A percentile compares a stretch with the other conserved stretches of the same genome.
These are phyloP conservation scores for Tonatia bakeri DNA, from an alignment of 2,113 vertebrate genomes.

Conservation along the genomic window DNA sequence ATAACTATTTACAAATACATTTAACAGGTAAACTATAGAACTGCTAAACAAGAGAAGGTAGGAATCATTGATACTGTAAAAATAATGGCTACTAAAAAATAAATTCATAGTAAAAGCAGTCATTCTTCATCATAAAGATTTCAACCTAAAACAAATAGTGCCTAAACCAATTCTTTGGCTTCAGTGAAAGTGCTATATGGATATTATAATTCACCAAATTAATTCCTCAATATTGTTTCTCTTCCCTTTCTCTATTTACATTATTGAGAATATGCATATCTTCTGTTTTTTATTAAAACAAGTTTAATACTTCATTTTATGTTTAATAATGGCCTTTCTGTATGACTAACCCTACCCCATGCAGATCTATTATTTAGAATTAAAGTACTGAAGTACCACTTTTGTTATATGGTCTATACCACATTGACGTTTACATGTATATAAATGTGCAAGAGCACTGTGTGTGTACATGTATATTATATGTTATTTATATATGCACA, in stretches of 20 bases:
- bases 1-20: background rate
- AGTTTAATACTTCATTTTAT: background rate
- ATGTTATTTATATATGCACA: background rate
- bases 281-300: background rate
- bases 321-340: background rate
- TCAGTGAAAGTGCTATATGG: background rate
- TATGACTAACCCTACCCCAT: background rate
- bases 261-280: background rate
- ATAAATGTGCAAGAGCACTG: background rate
- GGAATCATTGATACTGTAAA: background rate
- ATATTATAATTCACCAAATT: background rate
- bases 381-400: background rate
- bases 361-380: background rate
- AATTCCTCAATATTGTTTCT: background rate
- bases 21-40: background rate
- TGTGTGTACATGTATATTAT: background rate
- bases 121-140: slow-evolving; percentile 6
- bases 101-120: background rate
- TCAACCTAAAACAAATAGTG: background rate
- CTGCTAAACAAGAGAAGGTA: background rate
- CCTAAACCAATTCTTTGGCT: background rate
- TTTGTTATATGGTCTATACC: background rate
- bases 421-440: background rate
- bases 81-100: slow-evolving; percentile 13
- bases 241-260: background rate